A percentile compares a stretch with the other conserved stretches of the same genome.
Conservation (phyloP, 2,797 vertebrate genomes). For the Rhadinocentrus ornatus region DNA sequence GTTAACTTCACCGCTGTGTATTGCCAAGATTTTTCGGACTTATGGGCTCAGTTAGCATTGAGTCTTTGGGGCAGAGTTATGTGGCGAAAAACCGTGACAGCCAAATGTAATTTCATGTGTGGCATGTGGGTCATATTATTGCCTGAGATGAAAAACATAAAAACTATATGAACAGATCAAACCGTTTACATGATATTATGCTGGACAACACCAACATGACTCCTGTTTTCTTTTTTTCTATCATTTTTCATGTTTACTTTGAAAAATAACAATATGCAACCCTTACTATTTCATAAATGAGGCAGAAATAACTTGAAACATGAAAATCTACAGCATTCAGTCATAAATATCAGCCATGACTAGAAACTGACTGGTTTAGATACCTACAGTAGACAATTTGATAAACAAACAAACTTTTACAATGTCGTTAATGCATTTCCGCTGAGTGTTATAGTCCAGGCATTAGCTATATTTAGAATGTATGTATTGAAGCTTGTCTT, state of each 20-base stretch:
- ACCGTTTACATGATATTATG: not conserved
- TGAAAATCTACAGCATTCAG: slow-evolving; percentile 9
- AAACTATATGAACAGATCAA: not conserved
- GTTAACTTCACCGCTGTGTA: not conserved
- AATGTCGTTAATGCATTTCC: slow-evolving; percentile 29
- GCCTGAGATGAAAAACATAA: not conserved
- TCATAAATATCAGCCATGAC: not conserved
- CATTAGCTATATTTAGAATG: slow-evolving; percentile 61
- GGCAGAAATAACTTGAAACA: not conserved
- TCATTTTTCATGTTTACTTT: slow-evolving; percentile 2
- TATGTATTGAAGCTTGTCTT: slow-evolving; percentile 55
- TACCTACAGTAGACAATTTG: not conserved
- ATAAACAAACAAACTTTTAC: slow-evolving; percentile 17
- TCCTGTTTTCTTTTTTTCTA: not conserved
- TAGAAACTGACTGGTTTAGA: not conserved
- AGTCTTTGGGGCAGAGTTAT: not conserved
- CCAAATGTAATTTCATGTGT: not conserved
- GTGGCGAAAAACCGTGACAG: not conserved
- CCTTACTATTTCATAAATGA: not conserved
- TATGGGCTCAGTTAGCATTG: not conserved
- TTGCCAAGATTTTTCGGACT: not conserved
- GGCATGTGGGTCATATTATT: not conserved
- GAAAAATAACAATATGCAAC: not conserved
- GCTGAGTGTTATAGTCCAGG: slow-evolving; percentile 26
- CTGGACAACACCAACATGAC: not conserved